A percentile compares a stretch with the other conserved stretches of the same genome.
phyloP scores from a whole-genome alignment of 2,888 invertebrate species.

The Periphyllus acericola region DNA sequence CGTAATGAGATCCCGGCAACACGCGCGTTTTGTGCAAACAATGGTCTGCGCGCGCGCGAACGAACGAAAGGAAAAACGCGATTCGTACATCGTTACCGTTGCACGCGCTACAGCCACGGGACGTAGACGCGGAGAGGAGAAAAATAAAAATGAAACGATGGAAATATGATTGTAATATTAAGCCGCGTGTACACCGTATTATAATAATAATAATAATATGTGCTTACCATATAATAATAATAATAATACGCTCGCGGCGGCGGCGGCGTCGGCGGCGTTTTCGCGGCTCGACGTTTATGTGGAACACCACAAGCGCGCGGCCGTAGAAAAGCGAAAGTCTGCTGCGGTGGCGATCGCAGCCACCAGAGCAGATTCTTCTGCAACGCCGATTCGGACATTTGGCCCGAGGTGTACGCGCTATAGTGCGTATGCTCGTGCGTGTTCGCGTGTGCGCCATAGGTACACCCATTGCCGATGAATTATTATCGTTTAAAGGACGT shows the following conservation, averaged over 20 bases:
- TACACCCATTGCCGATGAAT: conserved; percentile 28
- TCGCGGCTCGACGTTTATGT: conserved; percentile 22
- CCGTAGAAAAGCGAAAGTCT: no score
- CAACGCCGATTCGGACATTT: conserved; percentile 47
- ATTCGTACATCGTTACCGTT: not conserved
- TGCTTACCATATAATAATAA: not conserved
- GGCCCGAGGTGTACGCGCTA: conserved; percentile 8
- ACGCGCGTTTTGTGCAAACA: not conserved
- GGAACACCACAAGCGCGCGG: conserved; percentile 22
- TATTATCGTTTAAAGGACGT: conserved; percentile 42
- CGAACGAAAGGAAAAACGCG: not conserved
- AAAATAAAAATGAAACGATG: not conserved
- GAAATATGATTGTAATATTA: not conserved
- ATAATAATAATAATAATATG: not conserved
- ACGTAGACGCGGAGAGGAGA: not conserved
- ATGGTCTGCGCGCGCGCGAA: not conserved
- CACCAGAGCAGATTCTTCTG: conserved; percentile 44
- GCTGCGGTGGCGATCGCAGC: not conserved
- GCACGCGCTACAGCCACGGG: not conserved
- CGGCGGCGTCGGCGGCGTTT: not conserved
- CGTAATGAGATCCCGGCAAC: not conserved
- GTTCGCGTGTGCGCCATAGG: no score
- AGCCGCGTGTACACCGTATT: not conserved
- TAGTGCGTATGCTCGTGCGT: not conserved
- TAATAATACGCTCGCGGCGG: not conserved